phyloP scores from a whole-genome alignment of 2,888 invertebrate genomes.

The Tinea trinotella region DNA sequence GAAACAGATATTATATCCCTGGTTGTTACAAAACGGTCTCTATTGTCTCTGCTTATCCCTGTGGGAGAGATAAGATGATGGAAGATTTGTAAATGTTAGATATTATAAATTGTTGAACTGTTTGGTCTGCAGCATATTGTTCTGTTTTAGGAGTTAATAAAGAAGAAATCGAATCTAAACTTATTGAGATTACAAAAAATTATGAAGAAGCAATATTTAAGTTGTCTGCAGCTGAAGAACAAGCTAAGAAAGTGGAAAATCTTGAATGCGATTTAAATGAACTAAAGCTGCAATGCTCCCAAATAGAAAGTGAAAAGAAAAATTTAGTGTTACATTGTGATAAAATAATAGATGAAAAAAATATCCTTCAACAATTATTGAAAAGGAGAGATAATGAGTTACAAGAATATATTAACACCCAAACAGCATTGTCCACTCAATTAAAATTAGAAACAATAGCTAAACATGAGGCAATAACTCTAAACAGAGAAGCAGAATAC shows the following conservation, averaged over 20 bases:
- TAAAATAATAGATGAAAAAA: conserved; percentile 79
- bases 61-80: too few relatives aligned
- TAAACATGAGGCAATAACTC: conserved; percentile 87
- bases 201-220: conserved; percentile 76
- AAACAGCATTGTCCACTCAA: conserved; percentile 79
- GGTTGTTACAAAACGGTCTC: too few relatives aligned
- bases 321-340: conserved; percentile 80
- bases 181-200: conserved; percentile 72
- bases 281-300: conserved; percentile 72
- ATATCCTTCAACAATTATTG: conserved; percentile 79
- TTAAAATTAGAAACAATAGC: conserved; percentile 81
- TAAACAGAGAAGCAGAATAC: conserved; percentile 85
- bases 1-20: too few relatives aligned
- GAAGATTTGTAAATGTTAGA: too few relatives aligned
- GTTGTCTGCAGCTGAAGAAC: conserved; percentile 73
- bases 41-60: too few relatives aligned
- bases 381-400: conserved; percentile 81
- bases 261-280: conserved; percentile 76
- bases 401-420: conserved; percentile 79
- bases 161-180: conserved; percentile 18
- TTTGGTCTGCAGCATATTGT: too few relatives aligned
- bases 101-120: too few relatives aligned
- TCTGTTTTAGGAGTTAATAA: conserved; percentile 21
- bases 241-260: conserved; percentile 74
- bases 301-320: conserved; percentile 76